Percentiles rank a stretch among this genome's conserved stretches.
phyloP scores from a whole-genome alignment of 2,113 vertebrate species.

The Bothrops jararaca region DNA sequence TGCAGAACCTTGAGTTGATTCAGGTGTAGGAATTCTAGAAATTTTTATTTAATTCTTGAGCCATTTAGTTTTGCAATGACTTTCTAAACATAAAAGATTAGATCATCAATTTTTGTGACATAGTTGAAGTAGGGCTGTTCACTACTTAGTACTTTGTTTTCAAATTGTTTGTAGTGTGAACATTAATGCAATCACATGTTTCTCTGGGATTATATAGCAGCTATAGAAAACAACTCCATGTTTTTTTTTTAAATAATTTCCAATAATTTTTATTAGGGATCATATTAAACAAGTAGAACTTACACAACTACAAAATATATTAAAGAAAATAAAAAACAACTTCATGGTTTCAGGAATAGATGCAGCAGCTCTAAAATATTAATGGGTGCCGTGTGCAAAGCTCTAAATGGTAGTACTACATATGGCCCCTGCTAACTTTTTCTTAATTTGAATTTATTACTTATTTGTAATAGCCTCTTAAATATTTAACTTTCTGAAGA shows the following conservation, averaged over 20 bases:
- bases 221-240: neutral
- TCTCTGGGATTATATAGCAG: neutral
- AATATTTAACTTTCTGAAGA: neutral
- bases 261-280: neutral
- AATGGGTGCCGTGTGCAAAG: neutral
- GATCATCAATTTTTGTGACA: neutral
- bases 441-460: neutral
- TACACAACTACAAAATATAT: neutral
- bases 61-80: neutral
- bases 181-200: neutral
- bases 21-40: neutral
- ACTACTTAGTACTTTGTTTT: neutral
- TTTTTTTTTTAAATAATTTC: neutral
- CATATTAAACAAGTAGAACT: neutral
- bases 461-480: neutral
- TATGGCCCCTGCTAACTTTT: neutral
- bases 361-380: neutral
- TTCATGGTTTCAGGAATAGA: neutral
- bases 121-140: neutral
- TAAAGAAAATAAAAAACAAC: neutral
- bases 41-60: neutral
- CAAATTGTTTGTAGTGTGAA: neutral
- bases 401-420: neutral
- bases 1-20: neutral
- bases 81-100: neutral